Evolutionary conservation across 2,888 invertebrate genomes (phyloP).

Genomic region (Epirrhoe alternata): DNA sequence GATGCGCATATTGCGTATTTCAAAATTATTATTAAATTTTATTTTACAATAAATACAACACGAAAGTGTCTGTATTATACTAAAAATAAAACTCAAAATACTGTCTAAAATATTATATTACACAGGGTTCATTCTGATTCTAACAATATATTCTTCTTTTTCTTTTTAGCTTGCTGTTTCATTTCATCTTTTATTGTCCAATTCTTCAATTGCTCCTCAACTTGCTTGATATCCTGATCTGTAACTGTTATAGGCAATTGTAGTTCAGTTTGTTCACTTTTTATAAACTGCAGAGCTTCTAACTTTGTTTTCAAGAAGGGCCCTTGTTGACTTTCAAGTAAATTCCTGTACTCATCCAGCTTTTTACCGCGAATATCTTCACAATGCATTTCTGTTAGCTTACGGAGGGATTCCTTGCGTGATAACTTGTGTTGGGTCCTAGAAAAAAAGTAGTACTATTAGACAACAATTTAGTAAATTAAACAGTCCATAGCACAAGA

Average conservation of each 20-base stretch:
- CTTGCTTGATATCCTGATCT: slow-evolving; percentile 87
- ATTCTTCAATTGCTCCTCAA: slow-evolving; percentile 83
- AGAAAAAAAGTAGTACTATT: slow-evolving; percentile 46
- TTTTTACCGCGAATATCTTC: slow-evolving; percentile 87
- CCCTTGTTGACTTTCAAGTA: slow-evolving; percentile 89
- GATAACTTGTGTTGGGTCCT: slow-evolving; percentile 85
- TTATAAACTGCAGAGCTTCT: slow-evolving; percentile 89
- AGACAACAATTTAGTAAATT: background rate
- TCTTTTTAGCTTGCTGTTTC: slow-evolving; percentile 72
- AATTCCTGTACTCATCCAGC: slow-evolving; percentile 86
- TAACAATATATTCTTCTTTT: slow-evolving; percentile 64
- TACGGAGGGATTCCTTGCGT: slow-evolving; percentile 89
- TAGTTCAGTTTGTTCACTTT: slow-evolving; percentile 89
- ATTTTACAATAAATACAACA: no score
- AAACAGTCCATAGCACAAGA: no score
- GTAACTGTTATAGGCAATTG: slow-evolving; percentile 87
- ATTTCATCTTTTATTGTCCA: slow-evolving; percentile 72
- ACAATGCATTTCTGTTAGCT: slow-evolving; percentile 90
- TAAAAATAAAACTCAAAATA: slow-evolving; percentile 4
- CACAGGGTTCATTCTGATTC: slow-evolving; percentile 21
- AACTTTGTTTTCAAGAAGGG: slow-evolving; percentile 90
- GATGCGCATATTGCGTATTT: no score
- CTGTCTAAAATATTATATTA: slow-evolving; percentile 18
- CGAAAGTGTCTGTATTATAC: no score
- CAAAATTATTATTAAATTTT: no score